Conservation (phyloP, 1,140 invertebrate species). For the Spodoptera frugiperda region DNA sequence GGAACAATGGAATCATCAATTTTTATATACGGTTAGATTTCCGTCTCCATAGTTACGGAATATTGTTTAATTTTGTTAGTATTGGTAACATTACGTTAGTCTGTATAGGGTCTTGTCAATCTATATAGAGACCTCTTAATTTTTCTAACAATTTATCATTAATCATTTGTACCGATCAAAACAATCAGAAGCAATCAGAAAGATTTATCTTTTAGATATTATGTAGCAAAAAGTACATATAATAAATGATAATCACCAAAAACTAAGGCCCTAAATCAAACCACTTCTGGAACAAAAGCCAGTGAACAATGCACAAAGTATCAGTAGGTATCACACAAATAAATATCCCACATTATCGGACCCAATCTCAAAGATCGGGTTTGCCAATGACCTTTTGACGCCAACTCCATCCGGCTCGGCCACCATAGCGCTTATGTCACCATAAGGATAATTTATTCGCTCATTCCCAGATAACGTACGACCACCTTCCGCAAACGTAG, state of each 20-base stretch:
- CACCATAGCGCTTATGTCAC: slow-evolving; percentile 42
- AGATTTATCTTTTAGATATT: no score
- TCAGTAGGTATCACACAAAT: neutral
- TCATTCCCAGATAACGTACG: slow-evolving; percentile 51
- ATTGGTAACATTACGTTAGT: neutral
- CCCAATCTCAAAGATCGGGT: slow-evolving; percentile 29
- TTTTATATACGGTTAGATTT: neutral
- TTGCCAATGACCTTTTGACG: slow-evolving; percentile 67
- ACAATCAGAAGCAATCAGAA: no score
- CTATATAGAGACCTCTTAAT: no score
- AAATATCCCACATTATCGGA: neutral
- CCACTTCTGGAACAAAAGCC: neutral
- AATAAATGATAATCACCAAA: no score
- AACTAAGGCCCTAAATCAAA: no score
- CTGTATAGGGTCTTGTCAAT: no score
- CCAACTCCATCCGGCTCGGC: slow-evolving; percentile 52
- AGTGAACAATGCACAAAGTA: neutral
- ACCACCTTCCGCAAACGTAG: slow-evolving; percentile 42
- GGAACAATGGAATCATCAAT: neutral
- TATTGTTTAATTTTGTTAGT: neutral
- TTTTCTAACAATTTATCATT: no score
- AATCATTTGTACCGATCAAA: no score
- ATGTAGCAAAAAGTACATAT: no score
- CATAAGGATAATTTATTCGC: slow-evolving; percentile 56
- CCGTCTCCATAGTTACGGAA: neutral